Base-by-base conservation (phyloP, 1,140 invertebrate genomes). In the Halyomorpha halys region DNA sequence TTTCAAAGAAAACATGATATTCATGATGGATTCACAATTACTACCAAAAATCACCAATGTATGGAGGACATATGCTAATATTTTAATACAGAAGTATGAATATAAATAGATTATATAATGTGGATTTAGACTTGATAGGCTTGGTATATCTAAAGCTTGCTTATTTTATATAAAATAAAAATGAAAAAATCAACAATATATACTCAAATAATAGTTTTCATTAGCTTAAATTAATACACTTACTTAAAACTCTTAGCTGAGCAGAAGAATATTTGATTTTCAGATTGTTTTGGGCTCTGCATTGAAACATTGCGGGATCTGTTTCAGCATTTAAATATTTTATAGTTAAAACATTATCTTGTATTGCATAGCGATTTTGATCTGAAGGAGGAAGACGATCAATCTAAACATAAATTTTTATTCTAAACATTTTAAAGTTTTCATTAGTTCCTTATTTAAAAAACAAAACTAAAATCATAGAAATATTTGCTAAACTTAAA, bases 231-330 rank as follows among this genome's bases (percentile, higher is more conserved):
- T 30, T 39, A 39, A 39, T 39, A 39, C 4, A 39, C 77, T 78
- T 72, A 84, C 81, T 84, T 30, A 94, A 78, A 54, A 98, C 89
- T 72, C 92, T 77, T 3, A 98, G 76, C 71, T 98, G 91, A 0
- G 86, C 94, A 13, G 92, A 91, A 0, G 91, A 93, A 74, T 88
- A 95, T 30, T 80, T 83, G 0, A 85, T 84, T 71, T 91, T 94
- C 8, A 96, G 77, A 62, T 91, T 86, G 81, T 98, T 98, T 66
- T 77, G 83, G 0, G 94, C 94, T 71, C 84, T 80, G 75, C 96
- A 98, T 71, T 97, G 94, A 75, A 93, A 98, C 90, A 97, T 96
- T n/a, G 88, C 94, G 64, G 87, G 83, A 78, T 98, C 94, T 70
- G 82, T 79, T 66, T 86, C 82, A 63, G 84, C 80, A 73, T 90